Evolutionary conservation across 2,888 invertebrate genomes (phyloP), one percentile per base, ranked within the genome.

Genomic region (Sphecodes monilicornis): DNA sequence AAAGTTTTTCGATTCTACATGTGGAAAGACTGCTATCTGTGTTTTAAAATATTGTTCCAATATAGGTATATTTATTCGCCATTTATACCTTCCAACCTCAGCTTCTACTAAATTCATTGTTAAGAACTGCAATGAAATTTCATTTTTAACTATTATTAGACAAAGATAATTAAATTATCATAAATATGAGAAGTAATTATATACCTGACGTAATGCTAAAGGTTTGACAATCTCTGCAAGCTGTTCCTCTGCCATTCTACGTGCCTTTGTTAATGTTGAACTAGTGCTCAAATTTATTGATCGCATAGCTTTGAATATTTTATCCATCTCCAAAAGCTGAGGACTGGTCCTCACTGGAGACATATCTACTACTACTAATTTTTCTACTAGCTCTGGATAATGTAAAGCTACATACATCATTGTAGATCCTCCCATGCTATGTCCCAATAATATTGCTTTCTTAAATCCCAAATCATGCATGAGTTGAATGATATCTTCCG

Each of bases 381-480:
- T 96, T 64, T 97, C 96, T 1, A 97, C 96, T 54, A 96, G 86
- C 73, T 96, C 93, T 22, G 97, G 97, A 95, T 97, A 96, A 93
- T 96, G 96, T 74, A 99, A 95, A 64, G 98, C 97, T 78, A 98
- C 95, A 78, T 96, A 96, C 98, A 99, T 99, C 91, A 97, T 97
- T 11, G 98, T 96, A 85, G 98, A 96, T n/a, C 99, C 99, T 32
- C 99, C 99, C 98, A 99, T 98, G 90, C 98, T 98, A 94, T 99
- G 99, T 0, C 99, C 99, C 91, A 99, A 94, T 29, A 98, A 92
- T 6, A 97, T 95, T 1, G 97, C 96, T 93, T 97, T 97, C 0
- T 96, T 93, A 69, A 98, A 95, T 29, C 96, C 95, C 69, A 97
- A 94, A 87, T 97, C 96, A 89, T 96, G 95, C 84, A 98, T 95